Conservation (phyloP, 2,888 invertebrate genomes). For the Helleia helle region DNA sequence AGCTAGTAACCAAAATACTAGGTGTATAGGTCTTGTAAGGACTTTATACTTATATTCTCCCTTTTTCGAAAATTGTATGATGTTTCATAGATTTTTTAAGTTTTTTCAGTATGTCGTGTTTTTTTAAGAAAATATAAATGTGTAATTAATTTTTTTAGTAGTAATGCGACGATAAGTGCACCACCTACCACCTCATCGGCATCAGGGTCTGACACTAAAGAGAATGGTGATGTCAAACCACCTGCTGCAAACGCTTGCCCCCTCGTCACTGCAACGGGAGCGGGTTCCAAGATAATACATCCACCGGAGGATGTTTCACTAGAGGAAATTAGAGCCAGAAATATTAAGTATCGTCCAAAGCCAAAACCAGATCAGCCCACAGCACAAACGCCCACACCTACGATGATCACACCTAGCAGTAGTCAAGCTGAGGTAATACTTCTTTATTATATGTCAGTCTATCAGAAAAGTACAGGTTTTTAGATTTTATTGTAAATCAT, state of each 20-base stretch:
- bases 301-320: constrained; percentile 94
- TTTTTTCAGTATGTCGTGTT: too few relatives aligned
- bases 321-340: constrained; percentile 85
- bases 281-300: constrained; percentile 92
- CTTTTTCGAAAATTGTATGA: too few relatives aligned
- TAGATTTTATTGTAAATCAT: too few relatives aligned
- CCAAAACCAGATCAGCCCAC: constrained; percentile 42
- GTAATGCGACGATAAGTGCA: constrained; percentile 84
- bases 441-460: too few relatives aligned
- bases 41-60: too few relatives aligned
- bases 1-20: too few relatives aligned
- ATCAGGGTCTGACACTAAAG: constrained; percentile 41
- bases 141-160: constrained; percentile 30
- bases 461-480: too few relatives aligned
- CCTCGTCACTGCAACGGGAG: constrained; percentile 84
- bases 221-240: constrained; percentile 58
- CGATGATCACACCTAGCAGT: constrained; percentile 44
- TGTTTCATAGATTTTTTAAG: too few relatives aligned
- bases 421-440: constrained; percentile 60
- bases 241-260: constrained; percentile 54
- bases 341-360: constrained; percentile 76
- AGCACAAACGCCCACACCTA: constrained; percentile 21
- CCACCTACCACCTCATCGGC: constrained; percentile 75
- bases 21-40: too few relatives aligned
- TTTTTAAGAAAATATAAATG: too few relatives aligned